Evolutionary conservation across 1,140 invertebrate genomes (phyloP), one percentile per base, ranked within the genome.

Genomic region (Euschistus heros): DNA sequence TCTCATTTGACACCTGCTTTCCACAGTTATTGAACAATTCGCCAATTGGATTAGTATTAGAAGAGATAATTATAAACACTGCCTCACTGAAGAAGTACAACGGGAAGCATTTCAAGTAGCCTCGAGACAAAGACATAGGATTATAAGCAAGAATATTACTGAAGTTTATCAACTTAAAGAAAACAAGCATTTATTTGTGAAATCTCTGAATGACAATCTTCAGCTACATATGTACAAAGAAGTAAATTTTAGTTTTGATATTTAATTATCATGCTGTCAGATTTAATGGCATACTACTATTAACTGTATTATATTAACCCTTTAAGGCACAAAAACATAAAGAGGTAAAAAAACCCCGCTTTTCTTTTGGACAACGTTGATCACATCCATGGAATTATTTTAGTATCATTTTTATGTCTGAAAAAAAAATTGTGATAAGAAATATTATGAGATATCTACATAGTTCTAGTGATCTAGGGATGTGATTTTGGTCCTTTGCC

Each of bases 11-110:
- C 5, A 6, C 3, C 15, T 68, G 70, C 24, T 62, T 59, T 71
- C 74, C 73, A 70, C 70, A 78, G 81, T 86, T 65, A 78, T 84
- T 63, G 82, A 84, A 70, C 80, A 81, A 65, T 83, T 82, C 71
- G 73, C 74, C 69, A 77, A 73, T 47, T 82, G 79, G 79, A 72
- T 77, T 27, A 63, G 72, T 62, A 69, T 69, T 27, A 72, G 70
- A 37, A 74, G 71, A 72, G 68, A 71, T 63, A 69, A 55, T 20
- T 76, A 73, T 69, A 71, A 70, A 69, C 71, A 75, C 62, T 74
- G 74, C 65, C 72, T 84, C 52, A 77, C 73, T 20, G 68, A 73
- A 13, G 77, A 84, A 57, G 70, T 83, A 10, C 84, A 85, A 73
- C 70, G 80, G 69, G 80, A 80, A 66, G 80, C 81, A 24, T 85